Percentiles rank a stretch among this genome's conserved stretches.
These are phyloP conservation scores for Pleuronectes platessa DNA, from an alignment of 2,113 vertebrate genomes.

Conservation along the genomic window DNA sequence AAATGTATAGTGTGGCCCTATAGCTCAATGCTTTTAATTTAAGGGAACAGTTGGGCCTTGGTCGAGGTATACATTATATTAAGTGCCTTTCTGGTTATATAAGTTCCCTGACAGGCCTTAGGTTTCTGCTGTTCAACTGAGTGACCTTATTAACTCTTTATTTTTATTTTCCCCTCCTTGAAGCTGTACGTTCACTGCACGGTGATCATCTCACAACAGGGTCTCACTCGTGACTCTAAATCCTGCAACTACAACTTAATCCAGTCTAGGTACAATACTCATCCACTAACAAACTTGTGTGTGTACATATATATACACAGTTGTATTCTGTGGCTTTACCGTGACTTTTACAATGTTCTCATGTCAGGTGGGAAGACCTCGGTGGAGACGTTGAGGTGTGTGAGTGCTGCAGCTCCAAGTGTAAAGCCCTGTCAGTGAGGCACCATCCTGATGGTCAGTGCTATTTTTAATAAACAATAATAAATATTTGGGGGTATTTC, in stretches of 20 bases:
- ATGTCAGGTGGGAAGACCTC: conserved; percentile 74
- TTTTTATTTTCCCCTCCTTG: neutral
- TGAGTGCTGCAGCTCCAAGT: conserved; percentile 70
- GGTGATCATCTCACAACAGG: conserved; percentile 51
- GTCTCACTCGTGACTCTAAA: conserved; percentile 59
- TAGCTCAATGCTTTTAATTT: too few species aligned
- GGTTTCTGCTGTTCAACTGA: neutral
- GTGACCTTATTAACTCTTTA: neutral
- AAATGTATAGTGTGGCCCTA: too few species aligned
- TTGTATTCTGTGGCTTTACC: neutral
- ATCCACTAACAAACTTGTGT: neutral
- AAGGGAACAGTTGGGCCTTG: too few species aligned
- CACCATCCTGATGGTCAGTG: conserved; percentile 47
- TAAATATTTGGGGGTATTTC: too few species aligned
- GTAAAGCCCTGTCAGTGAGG: conserved; percentile 48
- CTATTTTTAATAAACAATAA: neutral
- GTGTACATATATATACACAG: neutral
- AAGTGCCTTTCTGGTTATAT: too few species aligned
- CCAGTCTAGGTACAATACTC: conserved; percentile 55
- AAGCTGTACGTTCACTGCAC: conserved; percentile 75
- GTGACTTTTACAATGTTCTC: neutral
- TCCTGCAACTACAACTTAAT: conserved; percentile 75
- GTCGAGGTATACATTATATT: too few species aligned
- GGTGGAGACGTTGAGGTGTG: conserved; percentile 61
- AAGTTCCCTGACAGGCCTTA: too few species aligned